Evolutionary conservation across 2,888 invertebrate genomes (phyloP).

Genomic region (Ichneumoninae sp.): DNA sequence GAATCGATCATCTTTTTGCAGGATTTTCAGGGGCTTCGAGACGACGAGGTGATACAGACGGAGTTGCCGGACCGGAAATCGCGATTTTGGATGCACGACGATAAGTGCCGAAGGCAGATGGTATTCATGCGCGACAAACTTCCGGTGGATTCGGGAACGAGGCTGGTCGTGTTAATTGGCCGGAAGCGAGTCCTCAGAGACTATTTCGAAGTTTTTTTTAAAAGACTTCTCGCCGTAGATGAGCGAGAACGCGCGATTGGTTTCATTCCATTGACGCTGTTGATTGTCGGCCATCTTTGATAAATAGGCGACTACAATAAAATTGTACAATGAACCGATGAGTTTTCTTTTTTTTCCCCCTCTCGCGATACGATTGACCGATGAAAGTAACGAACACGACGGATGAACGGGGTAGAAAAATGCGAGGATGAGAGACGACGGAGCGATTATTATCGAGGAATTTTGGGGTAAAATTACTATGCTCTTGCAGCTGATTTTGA

Average conservation of each 20-base stretch:
- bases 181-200: not conserved
- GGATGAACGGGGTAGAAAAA: not conserved
- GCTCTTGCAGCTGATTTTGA: conserved; percentile 47
- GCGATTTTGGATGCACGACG: not conserved
- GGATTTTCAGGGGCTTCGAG: not conserved
- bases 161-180: not conserved
- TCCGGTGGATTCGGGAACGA: not conserved
- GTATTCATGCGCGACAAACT: not conserved
- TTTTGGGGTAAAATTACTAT: not conserved
- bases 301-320: not conserved
- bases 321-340: not conserved
- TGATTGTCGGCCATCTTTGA: conserved; percentile 1
- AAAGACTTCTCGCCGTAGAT: not conserved
- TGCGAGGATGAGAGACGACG: not conserved
- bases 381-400: not conserved
- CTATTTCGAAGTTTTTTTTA: not conserved
- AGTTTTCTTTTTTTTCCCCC: not conserved
- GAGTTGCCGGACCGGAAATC: not conserved
- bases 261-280: not conserved
- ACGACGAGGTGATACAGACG: not conserved
- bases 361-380: not conserved
- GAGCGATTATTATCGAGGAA: not conserved
- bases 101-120: not conserved
- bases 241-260: not conserved
- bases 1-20: conserved; percentile 27